Percentiles rank a stretch among this genome's conserved stretches.
These are phyloP conservation scores for Mythimna vitellina DNA, from an alignment of 2,888 invertebrate genomes.

Conservation along the genomic window DNA sequence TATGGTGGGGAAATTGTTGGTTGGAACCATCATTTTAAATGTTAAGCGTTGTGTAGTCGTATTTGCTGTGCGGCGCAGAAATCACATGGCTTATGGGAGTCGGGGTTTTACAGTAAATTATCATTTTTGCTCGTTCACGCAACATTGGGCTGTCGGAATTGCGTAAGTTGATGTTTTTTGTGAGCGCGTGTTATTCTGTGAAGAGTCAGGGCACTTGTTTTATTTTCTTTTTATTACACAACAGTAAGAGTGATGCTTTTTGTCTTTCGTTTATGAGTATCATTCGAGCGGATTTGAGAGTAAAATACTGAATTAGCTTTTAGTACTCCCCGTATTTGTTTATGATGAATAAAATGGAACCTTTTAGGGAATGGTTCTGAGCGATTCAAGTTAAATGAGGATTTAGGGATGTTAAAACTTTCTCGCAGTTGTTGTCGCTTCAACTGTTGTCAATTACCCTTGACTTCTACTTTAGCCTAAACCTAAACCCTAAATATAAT, in stretches of 20 bases:
- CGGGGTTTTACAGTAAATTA: conserved; percentile 63
- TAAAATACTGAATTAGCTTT: conserved; percentile 19
- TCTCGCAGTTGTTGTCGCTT: no score
- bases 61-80: conserved; percentile 70
- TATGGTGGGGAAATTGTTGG: conserved; percentile 75
- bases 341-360: conserved; percentile 6
- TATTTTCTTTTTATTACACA: conserved; percentile 60
- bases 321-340: conserved; percentile 13
- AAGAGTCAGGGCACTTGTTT: conserved; percentile 61
- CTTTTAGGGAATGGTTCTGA: not conserved
- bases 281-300: conserved; percentile 13
- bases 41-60: conserved; percentile 63
- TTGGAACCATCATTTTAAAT: conserved; percentile 71
- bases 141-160: conserved; percentile 56
- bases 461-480: no score
- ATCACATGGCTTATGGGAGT: conserved; percentile 69
- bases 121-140: conserved; percentile 68
- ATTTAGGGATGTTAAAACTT: not conserved
- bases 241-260: conserved; percentile 25
- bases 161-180: conserved; percentile 59
- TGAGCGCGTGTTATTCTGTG: conserved; percentile 59
- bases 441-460: no score
- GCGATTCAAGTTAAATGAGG: not conserved
- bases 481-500: no score
- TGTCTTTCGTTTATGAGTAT: conserved; percentile 9